Evolutionary conservation across 2,797 vertebrate genomes (phyloP), one percentile per base, ranked within the genome.

Genomic region (Gymnothorax javanicus): DNA sequence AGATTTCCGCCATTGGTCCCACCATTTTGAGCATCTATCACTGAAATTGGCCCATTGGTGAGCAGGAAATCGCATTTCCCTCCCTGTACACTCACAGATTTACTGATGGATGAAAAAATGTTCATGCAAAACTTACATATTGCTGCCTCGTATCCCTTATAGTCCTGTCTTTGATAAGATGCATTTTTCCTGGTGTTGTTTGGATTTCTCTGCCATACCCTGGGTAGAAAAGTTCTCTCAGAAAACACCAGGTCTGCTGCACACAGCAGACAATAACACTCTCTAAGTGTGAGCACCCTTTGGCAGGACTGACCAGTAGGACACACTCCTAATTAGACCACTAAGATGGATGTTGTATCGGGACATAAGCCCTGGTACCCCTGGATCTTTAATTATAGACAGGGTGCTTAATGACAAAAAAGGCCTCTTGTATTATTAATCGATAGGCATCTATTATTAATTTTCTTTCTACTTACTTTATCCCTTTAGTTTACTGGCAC

Each of bases 281-380:
- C n/a, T 43, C 9, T 6, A 15, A 17, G 73, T 17, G 33, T 1
- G 73, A 6, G 27, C 0, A 27, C 33, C 73, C 27, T 50, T 7
- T 15, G 73, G 73, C 43, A 12, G 7, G 15, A 20, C 73, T 77
- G 73, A 77, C 73, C 73, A 52, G 73, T 15, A 77, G 73, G 7
- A 77, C 73, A 77, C 71, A 75, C 43, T 52, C 69, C 73, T 77
- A 77, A 77, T 77, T 77, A 77, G 73, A 77, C 73, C 73, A 50
- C 43, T 15, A 52, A 20, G 73, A 77, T 77, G 15, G 43, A 77
- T 77, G 73, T 52, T 20, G 73, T 50, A 43, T 13, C 7, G 73
- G 73, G 73, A 77, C 73, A 77, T 11, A 3, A 43, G 12, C 33
- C 33, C 7, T 0, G 12, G 73, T 15, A 33, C 33, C 73, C 33